A percentile compares a stretch with the other conserved stretches of the same genome.
phyloP scores from a whole-genome alignment of 2,888 invertebrate genomes.

The Odontothrips loti region DNA sequence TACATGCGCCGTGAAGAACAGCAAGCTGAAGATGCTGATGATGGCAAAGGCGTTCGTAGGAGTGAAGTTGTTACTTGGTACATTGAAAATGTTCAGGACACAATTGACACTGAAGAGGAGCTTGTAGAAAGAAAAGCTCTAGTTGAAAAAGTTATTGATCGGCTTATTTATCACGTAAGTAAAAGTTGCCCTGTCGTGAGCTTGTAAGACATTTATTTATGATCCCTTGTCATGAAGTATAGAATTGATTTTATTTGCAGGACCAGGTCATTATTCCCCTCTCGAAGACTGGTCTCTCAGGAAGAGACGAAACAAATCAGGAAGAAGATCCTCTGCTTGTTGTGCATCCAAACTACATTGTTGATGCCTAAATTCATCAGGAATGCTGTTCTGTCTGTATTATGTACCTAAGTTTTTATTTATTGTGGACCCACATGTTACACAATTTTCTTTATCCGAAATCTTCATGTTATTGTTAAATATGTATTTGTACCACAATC shows the following conservation, averaged over 20 bases:
- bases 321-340: constrained; percentile 77
- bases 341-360: constrained; percentile 88
- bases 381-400: not conserved
- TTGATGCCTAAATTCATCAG: not conserved
- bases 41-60: constrained; percentile 48
- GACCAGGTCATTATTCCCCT: constrained; percentile 75
- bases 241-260: constrained; percentile 51
- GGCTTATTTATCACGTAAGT: constrained; percentile 78
- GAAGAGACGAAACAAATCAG: constrained; percentile 53
- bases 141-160: constrained; percentile 89
- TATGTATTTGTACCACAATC: no score
- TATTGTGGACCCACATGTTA: not conserved
- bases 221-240: constrained; percentile 33
- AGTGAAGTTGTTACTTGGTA: constrained; percentile 92
- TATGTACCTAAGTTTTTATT: not conserved
- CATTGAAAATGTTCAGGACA: constrained; percentile 76
- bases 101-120: constrained; percentile 89
- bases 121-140: constrained; percentile 80
- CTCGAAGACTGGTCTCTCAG: constrained; percentile 54
- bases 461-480: no score
- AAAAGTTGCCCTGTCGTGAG: not conserved
- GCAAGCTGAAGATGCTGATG: constrained; percentile 37
- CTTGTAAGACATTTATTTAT: constrained; percentile 24
- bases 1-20: constrained; percentile 81
- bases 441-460: not conserved